Evolutionary conservation across 1,140 invertebrate species (phyloP).

Genomic region (Heliconius hermathena): DNA sequence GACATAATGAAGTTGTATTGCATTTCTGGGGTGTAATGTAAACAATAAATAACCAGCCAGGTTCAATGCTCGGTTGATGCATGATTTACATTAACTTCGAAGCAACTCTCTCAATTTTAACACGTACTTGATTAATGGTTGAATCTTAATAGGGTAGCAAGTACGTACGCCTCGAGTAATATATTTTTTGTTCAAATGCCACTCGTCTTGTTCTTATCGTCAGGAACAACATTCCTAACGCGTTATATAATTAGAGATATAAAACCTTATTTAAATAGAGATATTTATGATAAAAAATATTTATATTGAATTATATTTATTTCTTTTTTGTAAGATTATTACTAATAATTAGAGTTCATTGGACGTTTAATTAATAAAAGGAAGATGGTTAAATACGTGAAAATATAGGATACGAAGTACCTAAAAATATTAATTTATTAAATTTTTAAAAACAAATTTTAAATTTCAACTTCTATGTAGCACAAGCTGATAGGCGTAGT

Average conservation of each 20-base stretch:
- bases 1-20: constrained; percentile 59
- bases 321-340: neutral
- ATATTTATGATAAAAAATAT: neutral
- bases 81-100: constrained; percentile 27
- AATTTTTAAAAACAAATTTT: no score
- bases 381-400: no score
- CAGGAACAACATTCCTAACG: neutral
- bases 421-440: no score
- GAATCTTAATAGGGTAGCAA: neutral
- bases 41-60: constrained; percentile 51
- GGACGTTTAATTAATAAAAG: neutral
- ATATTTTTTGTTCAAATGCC: neutral
- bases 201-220: neutral
- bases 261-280: neutral
- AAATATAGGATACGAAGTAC: neutral
- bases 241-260: neutral
- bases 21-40: constrained; percentile 53
- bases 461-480: neutral
- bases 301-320: neutral
- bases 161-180: neutral
- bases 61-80: constrained; percentile 50
- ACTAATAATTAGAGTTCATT: neutral
- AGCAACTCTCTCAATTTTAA: constrained; percentile 13
- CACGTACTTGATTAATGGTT: neutral
- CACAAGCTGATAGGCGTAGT: neutral